Percentiles rank a stretch among this genome's conserved stretches.
Evolutionary conservation across 2,113 vertebrate genomes (phyloP).

Genomic region (Neoarius graeffei): DNA sequence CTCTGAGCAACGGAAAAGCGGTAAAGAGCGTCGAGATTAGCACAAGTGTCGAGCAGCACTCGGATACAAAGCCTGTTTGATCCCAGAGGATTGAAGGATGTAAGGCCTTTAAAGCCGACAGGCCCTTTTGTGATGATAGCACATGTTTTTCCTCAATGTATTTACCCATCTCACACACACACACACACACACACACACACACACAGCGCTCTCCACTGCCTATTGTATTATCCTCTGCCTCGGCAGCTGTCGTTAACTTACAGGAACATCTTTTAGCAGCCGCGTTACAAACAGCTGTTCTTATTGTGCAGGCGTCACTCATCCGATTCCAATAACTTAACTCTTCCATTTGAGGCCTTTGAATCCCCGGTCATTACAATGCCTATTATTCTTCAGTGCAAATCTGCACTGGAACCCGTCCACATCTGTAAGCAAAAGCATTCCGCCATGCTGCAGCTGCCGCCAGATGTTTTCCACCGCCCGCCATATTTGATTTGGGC

Average conservation of each 20-base stretch:
- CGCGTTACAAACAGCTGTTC: conserved; percentile 71
- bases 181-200: conserved; percentile 28
- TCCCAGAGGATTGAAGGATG: conserved; percentile 73
- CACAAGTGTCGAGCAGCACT: conserved; percentile 51
- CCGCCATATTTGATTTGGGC: conserved; percentile 35
- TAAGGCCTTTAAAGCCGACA: conserved; percentile 75
- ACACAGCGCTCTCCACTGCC: conserved; percentile 19
- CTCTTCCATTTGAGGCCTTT: conserved; percentile 69
- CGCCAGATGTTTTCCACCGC: conserved; percentile 59
- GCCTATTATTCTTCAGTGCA: conserved; percentile 59
- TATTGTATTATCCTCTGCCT: conserved; percentile 73
- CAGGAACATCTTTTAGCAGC: conserved; percentile 67
- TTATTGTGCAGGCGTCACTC: conserved; percentile 70
- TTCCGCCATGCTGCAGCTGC: conserved; percentile 45
- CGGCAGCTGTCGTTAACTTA: conserved; percentile 73
- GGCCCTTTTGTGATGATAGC: conserved; percentile 76
- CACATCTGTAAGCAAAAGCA: conserved; percentile 53
- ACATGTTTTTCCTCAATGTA: conserved; percentile 69
- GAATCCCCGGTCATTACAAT: conserved; percentile 72
- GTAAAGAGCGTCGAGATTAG: conserved; percentile 52
- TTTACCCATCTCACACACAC: conserved; percentile 59
- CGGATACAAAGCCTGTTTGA: conserved; percentile 75
- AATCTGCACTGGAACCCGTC: conserved; percentile 66
- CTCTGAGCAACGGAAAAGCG: conserved; percentile 27
- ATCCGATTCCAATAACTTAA: conserved; percentile 75